Conservation (phyloP, 2,888 invertebrate genomes). For the Tenodera sinensis region DNA sequence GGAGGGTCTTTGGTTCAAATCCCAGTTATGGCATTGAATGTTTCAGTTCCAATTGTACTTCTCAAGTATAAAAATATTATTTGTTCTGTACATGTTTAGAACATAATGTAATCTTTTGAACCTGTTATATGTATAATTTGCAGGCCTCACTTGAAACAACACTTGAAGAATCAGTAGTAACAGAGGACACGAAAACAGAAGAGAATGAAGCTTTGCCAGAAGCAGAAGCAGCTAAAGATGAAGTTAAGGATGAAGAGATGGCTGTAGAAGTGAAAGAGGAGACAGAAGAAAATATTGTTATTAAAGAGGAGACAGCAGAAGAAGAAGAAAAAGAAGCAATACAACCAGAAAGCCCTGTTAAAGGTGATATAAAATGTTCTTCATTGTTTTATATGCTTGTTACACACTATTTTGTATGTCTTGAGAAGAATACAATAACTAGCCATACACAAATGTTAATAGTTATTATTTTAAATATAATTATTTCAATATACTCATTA, state of each 20-base stretch:
- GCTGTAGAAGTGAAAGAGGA: constrained; percentile 42
- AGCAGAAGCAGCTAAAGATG: constrained; percentile 12
- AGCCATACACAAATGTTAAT: constrained; percentile 2
- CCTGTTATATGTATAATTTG: not conserved
- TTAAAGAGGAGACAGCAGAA: constrained; percentile 39
- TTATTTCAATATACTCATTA: too few relatives aligned
- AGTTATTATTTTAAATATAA: not conserved
- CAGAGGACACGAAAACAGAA: constrained; percentile 22
- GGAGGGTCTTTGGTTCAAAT: too few relatives aligned
- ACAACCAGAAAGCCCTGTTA: constrained; percentile 31
- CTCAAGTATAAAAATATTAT: too few relatives aligned
- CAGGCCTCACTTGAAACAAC: constrained; percentile 39
- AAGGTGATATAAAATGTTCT: constrained; percentile 32
- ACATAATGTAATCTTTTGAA: too few relatives aligned
- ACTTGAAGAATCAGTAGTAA: constrained; percentile 37
- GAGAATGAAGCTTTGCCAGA: constrained; percentile 15
- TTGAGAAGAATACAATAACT: not conserved
- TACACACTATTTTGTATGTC: constrained; percentile 15
- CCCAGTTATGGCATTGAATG: too few relatives aligned
- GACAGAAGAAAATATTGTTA: constrained; percentile 39
- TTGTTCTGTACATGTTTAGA: too few relatives aligned
- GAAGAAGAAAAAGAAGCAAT: constrained; percentile 36
- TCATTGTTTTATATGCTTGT: not conserved
- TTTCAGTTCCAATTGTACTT: too few relatives aligned
- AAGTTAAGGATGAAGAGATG: constrained; percentile 20